Evolutionary conservation across 2,113 vertebrate genomes (phyloP).

Genomic region (Rhinolophus sinicus): DNA sequence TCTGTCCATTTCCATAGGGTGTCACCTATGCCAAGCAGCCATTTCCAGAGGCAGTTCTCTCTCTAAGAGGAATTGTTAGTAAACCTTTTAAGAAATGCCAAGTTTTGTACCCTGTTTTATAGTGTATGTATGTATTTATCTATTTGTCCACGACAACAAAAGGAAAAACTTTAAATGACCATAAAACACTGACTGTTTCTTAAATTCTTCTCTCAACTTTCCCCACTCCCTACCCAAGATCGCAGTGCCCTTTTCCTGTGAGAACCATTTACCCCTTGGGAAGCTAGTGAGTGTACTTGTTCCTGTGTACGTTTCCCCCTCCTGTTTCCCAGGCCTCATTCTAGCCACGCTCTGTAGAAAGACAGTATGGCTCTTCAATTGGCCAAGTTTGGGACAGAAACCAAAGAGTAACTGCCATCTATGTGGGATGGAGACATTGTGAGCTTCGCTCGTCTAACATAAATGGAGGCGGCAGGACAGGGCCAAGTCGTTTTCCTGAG

Average conservation of each 20-base stretch:
- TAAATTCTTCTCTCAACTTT: conserved; percentile 2
- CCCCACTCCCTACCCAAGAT: neutral
- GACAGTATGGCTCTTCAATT: neutral
- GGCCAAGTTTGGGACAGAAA: neutral
- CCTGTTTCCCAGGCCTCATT: neutral
- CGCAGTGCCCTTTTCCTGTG: neutral
- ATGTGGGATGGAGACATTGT: neutral
- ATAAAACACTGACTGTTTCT: neutral
- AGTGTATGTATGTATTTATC: neutral
- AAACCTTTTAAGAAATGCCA: neutral
- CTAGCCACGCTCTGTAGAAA: neutral
- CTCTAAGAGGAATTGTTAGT: neutral
- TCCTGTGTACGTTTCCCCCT: neutral
- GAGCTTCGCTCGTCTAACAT: neutral
- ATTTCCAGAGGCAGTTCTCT: neutral
- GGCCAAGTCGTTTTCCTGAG: neutral
- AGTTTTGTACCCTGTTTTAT: neutral
- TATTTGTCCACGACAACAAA: conserved; percentile 24
- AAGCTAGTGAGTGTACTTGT: neutral
- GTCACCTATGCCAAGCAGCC: neutral
- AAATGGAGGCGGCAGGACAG: neutral
- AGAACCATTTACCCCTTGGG: neutral
- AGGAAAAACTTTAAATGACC: conserved; percentile 31
- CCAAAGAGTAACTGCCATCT: neutral
- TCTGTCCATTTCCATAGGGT: neutral